A percentile compares a stretch with the other conserved stretches of the same genome.
Evolutionary conservation across 1,140 invertebrate genomes (phyloP).

Genomic region (Leucophenga varia): DNA sequence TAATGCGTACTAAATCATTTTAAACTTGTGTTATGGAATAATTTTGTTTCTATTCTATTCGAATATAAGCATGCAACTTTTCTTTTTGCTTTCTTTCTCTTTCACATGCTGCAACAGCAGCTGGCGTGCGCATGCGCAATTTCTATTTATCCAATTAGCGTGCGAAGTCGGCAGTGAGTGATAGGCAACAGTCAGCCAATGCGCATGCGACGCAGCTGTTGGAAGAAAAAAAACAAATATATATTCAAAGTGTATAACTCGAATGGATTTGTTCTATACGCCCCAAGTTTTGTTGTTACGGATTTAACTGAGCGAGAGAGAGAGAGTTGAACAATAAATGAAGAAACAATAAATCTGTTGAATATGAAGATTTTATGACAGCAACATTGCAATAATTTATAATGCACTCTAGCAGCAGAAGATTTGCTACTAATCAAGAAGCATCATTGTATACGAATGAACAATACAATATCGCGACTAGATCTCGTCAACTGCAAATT

Average conservation of each 20-base stretch:
- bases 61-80: too few relatives aligned
- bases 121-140: too few relatives aligned
- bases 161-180: slow-evolving; percentile 45
- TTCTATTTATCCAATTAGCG: slow-evolving; percentile 50
- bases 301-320: slow-evolving; percentile 33
- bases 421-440: background rate
- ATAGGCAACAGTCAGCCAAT: slow-evolving; percentile 48
- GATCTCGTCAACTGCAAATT: background rate
- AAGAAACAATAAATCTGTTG: slow-evolving; percentile 36
- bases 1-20: too few relatives aligned
- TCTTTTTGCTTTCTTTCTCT: too few relatives aligned
- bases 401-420: slow-evolving; percentile 33
- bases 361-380: slow-evolving; percentile 39
- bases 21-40: too few relatives aligned
- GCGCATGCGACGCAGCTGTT: background rate
- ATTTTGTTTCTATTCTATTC: too few relatives aligned
- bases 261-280: background rate
- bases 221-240: background rate
- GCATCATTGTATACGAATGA: too few relatives aligned
- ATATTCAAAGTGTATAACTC: too few relatives aligned
- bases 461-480: too few relatives aligned
- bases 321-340: background rate
- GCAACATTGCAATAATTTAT: slow-evolving; percentile 39
- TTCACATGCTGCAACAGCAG: too few relatives aligned
- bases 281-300: slow-evolving; percentile 4